Percentiles rank a stretch among this genome's conserved stretches.
Conservation (phyloP, 1,140 invertebrate genomes). For the Cotesia chilonis region DNA sequence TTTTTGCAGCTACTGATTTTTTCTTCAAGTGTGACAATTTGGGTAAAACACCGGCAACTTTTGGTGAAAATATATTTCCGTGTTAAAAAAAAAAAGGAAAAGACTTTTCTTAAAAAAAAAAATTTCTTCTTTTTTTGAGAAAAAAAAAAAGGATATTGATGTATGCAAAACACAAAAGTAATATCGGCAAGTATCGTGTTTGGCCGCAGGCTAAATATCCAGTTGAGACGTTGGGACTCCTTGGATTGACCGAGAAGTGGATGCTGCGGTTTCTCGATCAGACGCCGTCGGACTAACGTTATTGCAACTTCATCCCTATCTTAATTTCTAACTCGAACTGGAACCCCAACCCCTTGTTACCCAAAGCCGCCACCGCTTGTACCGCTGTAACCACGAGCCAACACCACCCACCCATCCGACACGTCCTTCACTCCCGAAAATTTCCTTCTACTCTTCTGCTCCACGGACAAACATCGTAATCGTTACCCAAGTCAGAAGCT, state of each 20-base stretch:
- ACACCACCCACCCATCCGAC: no score
- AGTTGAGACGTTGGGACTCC: not conserved
- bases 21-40: no score
- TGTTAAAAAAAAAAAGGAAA: no score
- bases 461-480: conserved; percentile 26
- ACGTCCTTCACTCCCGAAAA: not conserved
- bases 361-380: no score
- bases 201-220: not conserved
- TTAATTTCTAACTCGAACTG: not conserved
- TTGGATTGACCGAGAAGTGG: conserved; percentile 16
- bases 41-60: no score
- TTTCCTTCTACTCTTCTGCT: not conserved
- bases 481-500: conserved; percentile 11
- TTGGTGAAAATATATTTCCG: no score
- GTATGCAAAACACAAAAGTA: not conserved
- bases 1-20: no score
- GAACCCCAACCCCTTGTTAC: not conserved
- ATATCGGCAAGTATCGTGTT: not conserved
- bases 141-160: not conserved
- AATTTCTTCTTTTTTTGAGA: not conserved
- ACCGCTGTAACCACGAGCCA: no score
- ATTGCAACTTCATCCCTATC: not conserved
- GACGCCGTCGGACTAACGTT: conserved; percentile 16
- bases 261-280: conserved; percentile 26
- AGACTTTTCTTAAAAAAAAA: no score